phyloP scores from a whole-genome alignment of 2,797 vertebrate species.

The Nothura maculosa region DNA sequence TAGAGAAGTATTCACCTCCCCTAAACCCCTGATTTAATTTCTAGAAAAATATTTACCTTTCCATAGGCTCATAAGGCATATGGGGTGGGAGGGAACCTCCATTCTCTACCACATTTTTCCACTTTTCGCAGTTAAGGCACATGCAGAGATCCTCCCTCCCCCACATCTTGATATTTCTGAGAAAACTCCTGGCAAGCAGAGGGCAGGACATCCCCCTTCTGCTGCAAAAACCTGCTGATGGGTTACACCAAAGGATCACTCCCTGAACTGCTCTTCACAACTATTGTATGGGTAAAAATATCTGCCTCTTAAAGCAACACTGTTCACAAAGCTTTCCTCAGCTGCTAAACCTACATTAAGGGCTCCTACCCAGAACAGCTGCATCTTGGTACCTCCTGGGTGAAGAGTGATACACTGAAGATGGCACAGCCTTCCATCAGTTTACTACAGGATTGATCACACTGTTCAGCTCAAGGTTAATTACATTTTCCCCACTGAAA shows the following conservation, averaged over 20 bases:
- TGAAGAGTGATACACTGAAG: not conserved
- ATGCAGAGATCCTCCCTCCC: not conserved
- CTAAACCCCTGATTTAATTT: not conserved
- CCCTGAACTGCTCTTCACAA: rapidly evolving
- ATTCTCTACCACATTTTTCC: not conserved
- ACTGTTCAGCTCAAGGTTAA: not conserved
- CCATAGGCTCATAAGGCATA: not conserved
- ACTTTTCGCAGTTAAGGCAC: not conserved
- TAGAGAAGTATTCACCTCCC: not conserved
- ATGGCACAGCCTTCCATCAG: not conserved
- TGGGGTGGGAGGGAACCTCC: not conserved
- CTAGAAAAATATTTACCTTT: not conserved
- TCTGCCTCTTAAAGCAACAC: not conserved
- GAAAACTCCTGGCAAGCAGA: not conserved
- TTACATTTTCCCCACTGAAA: not conserved
- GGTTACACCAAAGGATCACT: not conserved
- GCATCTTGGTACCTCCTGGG: not conserved
- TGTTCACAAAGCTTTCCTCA: not conserved
- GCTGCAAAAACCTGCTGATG: not conserved
- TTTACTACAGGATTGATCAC: not conserved
- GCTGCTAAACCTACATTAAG: not conserved
- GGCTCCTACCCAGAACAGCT: not conserved
- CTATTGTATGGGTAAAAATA: not conserved
- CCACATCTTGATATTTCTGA: not conserved
- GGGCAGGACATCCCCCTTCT: not conserved